Percentiles rank a stretch among this genome's conserved stretches.
These are phyloP conservation scores for Scaptodrosophila latifasciaeformis DNA, from an alignment of 2,888 invertebrate genomes.

Conservation along the genomic window DNA sequence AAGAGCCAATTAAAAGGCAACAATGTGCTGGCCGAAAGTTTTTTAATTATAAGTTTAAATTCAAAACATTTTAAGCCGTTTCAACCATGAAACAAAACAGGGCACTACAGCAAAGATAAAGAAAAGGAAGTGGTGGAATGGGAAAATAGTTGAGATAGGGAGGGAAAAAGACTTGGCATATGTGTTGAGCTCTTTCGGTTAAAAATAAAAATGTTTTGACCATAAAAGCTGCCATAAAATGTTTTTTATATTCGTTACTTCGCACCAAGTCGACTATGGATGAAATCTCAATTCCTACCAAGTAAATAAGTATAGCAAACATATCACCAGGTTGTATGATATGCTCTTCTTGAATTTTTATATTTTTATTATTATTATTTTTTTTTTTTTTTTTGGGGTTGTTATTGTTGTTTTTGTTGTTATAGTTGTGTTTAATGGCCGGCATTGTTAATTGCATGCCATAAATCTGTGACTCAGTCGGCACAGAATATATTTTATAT, in stretches of 20 bases:
- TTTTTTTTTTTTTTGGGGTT: constrained; percentile 15
- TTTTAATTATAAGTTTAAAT: constrained; percentile 65
- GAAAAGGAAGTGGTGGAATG: no score
- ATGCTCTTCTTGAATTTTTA: no score
- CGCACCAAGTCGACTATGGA: no score
- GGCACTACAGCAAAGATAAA: no score
- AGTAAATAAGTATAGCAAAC: no score
- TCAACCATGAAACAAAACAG: no score
- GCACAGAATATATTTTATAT: constrained; percentile 47
- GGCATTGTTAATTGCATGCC: constrained; percentile 57
- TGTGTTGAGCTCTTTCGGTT: background rate
- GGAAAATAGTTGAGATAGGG: no score
- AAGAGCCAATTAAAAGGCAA: constrained; percentile 62
- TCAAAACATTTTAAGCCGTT: constrained; percentile 48
- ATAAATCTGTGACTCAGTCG: constrained; percentile 49
- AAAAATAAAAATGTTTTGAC: constrained; percentile 27
- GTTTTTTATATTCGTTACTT: constrained; percentile 11
- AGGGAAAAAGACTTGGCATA: background rate
- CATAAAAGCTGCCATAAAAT: constrained; percentile 58
- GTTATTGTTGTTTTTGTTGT: constrained; percentile 20
- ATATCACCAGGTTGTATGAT: no score
- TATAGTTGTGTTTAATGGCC: constrained; percentile 50
- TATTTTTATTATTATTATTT: background rate
- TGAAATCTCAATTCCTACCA: no score
- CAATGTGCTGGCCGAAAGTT: constrained; percentile 53